These are phyloP conservation scores for Aporophyla lueneburgensis DNA, from an alignment of 2,888 invertebrate species.

Conservation along the genomic window DNA sequence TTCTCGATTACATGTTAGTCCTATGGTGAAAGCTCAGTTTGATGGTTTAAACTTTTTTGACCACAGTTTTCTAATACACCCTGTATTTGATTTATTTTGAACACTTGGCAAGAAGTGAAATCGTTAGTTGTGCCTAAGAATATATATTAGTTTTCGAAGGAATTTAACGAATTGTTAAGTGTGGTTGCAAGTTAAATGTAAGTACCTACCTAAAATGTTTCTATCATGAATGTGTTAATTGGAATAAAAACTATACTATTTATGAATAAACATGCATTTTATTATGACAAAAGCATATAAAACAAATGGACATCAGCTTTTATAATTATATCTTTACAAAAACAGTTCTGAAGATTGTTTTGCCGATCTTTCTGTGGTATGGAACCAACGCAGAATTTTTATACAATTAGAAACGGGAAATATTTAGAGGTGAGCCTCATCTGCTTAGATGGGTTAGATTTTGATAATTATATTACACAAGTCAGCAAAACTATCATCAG, in stretches of 20 bases:
- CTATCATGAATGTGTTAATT: neutral
- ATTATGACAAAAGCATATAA: slow-evolving; percentile 23
- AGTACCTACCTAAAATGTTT: neutral
- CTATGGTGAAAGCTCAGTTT: too few relatives aligned
- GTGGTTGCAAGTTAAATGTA: too few relatives aligned
- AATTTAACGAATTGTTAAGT: too few relatives aligned
- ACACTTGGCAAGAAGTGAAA: too few relatives aligned
- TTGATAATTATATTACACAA: neutral
- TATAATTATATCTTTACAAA: neutral
- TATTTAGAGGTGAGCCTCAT: neutral
- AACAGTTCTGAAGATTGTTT: neutral
- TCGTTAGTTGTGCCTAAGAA: too few relatives aligned
- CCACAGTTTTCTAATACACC: too few relatives aligned
- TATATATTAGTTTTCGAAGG: too few relatives aligned
- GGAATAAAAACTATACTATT: slow-evolving; percentile 21
- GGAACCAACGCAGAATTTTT: neutral
- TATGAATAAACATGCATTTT: slow-evolving; percentile 4
- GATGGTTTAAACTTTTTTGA: too few relatives aligned
- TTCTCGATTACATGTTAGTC: too few relatives aligned
- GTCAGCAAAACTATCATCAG: neutral
- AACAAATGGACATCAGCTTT: neutral
- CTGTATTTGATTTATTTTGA: too few relatives aligned
- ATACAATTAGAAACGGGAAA: neutral
- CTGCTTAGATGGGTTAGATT: neutral
- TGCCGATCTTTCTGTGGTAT: neutral